Conservation (phyloP, 2,113 vertebrate species). For the Bambusicola thoracicus region DNA sequence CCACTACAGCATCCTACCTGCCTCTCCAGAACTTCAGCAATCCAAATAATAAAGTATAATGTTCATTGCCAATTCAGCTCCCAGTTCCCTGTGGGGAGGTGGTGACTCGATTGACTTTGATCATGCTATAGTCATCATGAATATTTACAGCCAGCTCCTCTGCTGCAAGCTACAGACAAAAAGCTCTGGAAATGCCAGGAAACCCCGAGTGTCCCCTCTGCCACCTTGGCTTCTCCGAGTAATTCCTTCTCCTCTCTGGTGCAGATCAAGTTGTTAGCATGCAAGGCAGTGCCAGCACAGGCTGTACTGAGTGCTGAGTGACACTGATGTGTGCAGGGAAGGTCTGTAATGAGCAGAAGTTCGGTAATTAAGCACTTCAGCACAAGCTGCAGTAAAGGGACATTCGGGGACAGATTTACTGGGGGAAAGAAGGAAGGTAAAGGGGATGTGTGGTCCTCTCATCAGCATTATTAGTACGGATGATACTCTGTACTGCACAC, state of each 20-base stretch:
- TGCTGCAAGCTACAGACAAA: constrained; percentile 1
- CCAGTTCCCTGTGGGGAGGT: not conserved
- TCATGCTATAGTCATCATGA: constrained; percentile 3
- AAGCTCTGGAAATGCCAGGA: constrained; percentile 42
- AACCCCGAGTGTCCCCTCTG: not conserved
- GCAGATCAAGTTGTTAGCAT: constrained; percentile 5
- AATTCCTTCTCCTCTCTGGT: not conserved
- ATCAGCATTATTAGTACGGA: not conserved
- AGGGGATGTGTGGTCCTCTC: not conserved
- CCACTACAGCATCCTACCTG: not conserved
- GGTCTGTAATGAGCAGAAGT: not conserved
- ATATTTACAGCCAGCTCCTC: not conserved
- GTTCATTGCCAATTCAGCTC: not conserved
- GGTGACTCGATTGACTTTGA: constrained; percentile 17
- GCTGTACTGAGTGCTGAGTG: constrained; percentile 12
- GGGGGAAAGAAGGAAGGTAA: not conserved
- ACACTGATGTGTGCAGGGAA: not conserved
- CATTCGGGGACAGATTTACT: not conserved
- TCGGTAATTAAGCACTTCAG: not conserved
- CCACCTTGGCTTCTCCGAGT: constrained; percentile 5
- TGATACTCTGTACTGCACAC: not conserved
- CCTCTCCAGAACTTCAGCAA: not conserved
- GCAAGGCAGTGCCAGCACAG: constrained; percentile 19
- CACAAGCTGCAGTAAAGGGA: not conserved
- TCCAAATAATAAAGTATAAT: not conserved